Base-by-base conservation (phyloP, 2,113 vertebrate species). In the Corythornis madagascariensis region DNA sequence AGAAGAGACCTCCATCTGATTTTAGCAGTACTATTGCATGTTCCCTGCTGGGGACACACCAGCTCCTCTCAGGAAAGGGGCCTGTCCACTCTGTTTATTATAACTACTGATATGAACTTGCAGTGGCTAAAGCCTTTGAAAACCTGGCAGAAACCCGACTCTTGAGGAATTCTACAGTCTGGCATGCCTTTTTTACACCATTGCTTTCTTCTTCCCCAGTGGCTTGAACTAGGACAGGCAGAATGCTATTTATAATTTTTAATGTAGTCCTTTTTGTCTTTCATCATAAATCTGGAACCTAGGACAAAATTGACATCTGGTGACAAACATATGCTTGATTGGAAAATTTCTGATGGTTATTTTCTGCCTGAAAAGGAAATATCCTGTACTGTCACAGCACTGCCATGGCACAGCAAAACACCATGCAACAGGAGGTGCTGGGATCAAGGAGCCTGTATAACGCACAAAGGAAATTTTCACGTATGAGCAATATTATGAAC, bases 191-290 rank as follows among this genome's bases (percentile, higher is more conserved):
- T 94, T 85, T 87, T 85, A 93, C 7, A 0, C 86, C 84, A 59
- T 67, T 21, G 18, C 66, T 90, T 84, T 89, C 86, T 78, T 85
- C 77, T 75, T 96, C 95, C 95, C 95, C 66, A 76, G 95, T 70
- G 93, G 96, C 95, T 82, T 96, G 94, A 96, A 96, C 93, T 96
- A 96, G 95, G 92, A 96, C 95, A 94, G 74, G 63, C 81, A 83
- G 81, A 92, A 79, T 11, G 74, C 94, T 96, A 96, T 96, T 96
- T 87, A 95, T 96, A 96, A 86, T 79, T 76, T 82, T 66, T 84
- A 89, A 90, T 89, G 89, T 72, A 92, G 92, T 89, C 78, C 93
- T 93, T 90, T 90, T 87, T 73, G 84, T 82, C 90, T 96, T 95
- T 95, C 90, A 95, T 75, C 70, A 35, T 85, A 66, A 90, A 95